A percentile compares a stretch with the other conserved stretches of the same genome.
Evolutionary conservation across 2,113 vertebrate genomes (phyloP).

Genomic region (Gracilinanus agilis): DNA sequence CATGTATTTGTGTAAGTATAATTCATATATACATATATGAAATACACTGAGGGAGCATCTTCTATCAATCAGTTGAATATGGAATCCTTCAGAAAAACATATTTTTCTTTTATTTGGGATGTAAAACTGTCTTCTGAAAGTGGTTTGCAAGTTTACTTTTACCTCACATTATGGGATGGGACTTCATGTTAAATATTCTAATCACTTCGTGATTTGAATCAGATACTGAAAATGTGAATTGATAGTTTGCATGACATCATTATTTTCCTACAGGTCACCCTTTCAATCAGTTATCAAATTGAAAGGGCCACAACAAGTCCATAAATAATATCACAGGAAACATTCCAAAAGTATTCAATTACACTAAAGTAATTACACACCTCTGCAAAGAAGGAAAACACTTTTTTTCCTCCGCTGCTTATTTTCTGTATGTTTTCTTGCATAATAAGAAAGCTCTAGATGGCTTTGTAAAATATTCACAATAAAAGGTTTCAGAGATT

Average conservation of each 20-base stretch:
- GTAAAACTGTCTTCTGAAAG: neutral
- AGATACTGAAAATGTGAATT: neutral
- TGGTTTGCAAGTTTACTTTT: neutral
- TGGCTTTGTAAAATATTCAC: neutral
- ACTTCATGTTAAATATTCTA: neutral
- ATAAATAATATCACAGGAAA: neutral
- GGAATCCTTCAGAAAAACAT: neutral
- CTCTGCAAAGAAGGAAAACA: neutral
- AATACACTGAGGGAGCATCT: neutral
- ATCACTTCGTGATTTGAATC: too few relatives aligned
- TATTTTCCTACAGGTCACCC: neutral
- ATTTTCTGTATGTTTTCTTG: slow-evolving; percentile 17
- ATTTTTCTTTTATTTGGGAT: neutral
- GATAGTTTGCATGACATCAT: neutral
- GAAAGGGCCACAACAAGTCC: neutral
- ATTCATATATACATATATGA: neutral
- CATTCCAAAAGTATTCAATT: neutral
- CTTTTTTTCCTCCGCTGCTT: neutral
- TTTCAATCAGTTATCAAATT: slow-evolving; percentile 2
- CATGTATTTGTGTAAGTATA: neutral
- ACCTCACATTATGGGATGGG: neutral
- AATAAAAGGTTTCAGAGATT: neutral
- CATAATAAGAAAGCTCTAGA: neutral
- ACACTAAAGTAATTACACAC: neutral
- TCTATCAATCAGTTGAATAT: neutral